Evolutionary conservation across 2,113 vertebrate genomes (phyloP), one percentile per base, ranked within the genome.

Genomic region (Speoplatyrhinus poulsoni): DNA sequence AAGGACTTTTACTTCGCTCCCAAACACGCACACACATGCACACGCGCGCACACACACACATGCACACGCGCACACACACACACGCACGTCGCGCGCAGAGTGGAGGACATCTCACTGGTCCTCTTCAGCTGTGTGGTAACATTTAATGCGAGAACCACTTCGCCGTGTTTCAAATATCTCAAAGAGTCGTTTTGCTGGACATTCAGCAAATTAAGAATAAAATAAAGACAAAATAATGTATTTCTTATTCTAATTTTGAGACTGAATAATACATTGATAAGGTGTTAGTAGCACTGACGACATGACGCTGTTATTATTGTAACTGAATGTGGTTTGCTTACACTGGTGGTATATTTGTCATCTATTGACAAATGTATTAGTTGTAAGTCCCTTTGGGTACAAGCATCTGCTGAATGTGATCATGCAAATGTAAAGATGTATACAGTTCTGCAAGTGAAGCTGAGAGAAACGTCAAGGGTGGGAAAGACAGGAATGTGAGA

Each of bases 81-180:
- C 52, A 26, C 17, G 52, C 48, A 13, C 19, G 52, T 19, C 32
- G 12, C 57, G 13, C 57, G 9, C 26, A 12, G 53, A 15, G 33
- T 50, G 33, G 46, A 64, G 41, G 13, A 61, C 15, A 16, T 64
- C 52, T 76, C 67, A 54, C 17, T 62, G 52, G 69, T 68, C 76
- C 80, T 17, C 62, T 47, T 36, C 55, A 33, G 49, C 41, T 17
- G n/a, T 11, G 13, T 19, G 50, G 54, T n/a, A 70, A 8, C 64
- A 67, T 72, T 75, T 59, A 58, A 55, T 13, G 48, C 56, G 41
- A 80, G 64, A 77, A 65, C 41, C 73, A 69, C 58, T 83, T n/a
- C 32, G 32, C 32, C 74, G 11, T 19, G 32, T 72, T 82, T 67
- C 64, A 16, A 3, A n/a, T n/a, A n/a, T 19, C 19, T 19, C 62